A percentile compares a stretch with the other conserved stretches of the same genome.
phyloP scores from a whole-genome alignment of 1,140 invertebrate species.

The Lordiphosa mommai region DNA sequence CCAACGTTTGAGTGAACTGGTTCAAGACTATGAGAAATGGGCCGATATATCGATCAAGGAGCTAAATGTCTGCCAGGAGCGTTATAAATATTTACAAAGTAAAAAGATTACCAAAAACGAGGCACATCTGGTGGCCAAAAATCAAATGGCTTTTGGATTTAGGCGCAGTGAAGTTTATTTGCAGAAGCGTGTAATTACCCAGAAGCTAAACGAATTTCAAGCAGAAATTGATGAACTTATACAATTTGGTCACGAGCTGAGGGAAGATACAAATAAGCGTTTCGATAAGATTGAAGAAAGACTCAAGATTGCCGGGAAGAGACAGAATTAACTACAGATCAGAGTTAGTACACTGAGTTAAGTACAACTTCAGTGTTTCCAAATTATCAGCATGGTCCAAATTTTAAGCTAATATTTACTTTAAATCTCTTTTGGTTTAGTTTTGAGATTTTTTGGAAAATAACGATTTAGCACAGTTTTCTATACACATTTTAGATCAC shows the following conservation, averaged over 20 bases:
- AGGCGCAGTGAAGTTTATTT: background rate
- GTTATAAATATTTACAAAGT: background rate
- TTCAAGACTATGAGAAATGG: background rate
- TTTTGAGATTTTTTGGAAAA: too few relatives aligned
- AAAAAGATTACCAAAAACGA: slow-evolving; percentile 24
- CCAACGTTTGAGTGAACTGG: background rate
- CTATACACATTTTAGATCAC: too few relatives aligned
- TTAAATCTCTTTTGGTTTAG: too few relatives aligned
- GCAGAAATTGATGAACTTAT: slow-evolving; percentile 17
- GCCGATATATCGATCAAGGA: slow-evolving; percentile 1
- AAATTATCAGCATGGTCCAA: too few relatives aligned
- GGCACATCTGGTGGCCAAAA: slow-evolving; percentile 7
- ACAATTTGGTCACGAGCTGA: slow-evolving; percentile 11
- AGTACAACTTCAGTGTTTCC: too few relatives aligned
- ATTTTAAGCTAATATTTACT: too few relatives aligned
- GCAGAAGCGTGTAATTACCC: background rate
- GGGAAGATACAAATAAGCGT: slow-evolving; percentile 9
- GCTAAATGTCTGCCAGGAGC: slow-evolving; percentile 13
- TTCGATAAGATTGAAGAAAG: background rate
- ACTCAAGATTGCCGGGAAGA: background rate
- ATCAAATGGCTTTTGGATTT: background rate
- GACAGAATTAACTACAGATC: too few relatives aligned
- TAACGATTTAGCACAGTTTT: too few relatives aligned
- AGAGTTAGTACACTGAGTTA: too few relatives aligned
- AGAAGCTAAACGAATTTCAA: slow-evolving; percentile 22